Evolutionary conservation across 2,888 invertebrate species (phyloP).

Genomic region (Xylophagus ater): DNA sequence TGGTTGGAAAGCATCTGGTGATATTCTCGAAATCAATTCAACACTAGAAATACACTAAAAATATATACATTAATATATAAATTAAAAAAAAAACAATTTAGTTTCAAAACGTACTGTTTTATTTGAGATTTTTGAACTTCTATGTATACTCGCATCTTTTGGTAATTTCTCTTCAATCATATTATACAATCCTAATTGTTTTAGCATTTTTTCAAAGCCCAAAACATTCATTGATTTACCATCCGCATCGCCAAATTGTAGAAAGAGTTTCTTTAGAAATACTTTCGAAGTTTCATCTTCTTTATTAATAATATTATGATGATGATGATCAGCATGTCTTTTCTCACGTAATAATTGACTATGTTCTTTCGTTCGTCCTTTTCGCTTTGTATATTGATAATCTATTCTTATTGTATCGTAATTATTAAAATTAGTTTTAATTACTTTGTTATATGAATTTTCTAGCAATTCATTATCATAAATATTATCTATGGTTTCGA

Average conservation of each 20-base stretch:
- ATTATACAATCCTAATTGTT: constrained; percentile 46
- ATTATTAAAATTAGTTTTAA: too few relatives aligned
- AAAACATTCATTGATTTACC: constrained; percentile 48
- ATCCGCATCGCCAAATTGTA: constrained; percentile 52
- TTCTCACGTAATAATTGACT: constrained; percentile 21
- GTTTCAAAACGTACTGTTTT: background rate
- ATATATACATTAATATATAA: constrained; percentile 3
- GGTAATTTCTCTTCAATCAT: constrained; percentile 40
- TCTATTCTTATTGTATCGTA: constrained; percentile 24
- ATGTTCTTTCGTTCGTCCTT: constrained; percentile 20
- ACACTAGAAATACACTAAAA: constrained; percentile 44
- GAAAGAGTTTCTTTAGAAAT: constrained; percentile 57
- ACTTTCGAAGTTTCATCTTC: constrained; percentile 40
- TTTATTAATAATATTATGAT: constrained; percentile 22
- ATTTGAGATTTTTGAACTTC: constrained; percentile 2
- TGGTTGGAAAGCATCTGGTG: constrained; percentile 2
- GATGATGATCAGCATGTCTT: constrained; percentile 30
- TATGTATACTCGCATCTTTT: constrained; percentile 20
- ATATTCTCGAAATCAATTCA: constrained; percentile 31
- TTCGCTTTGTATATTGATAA: constrained; percentile 12
- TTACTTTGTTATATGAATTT: constrained; percentile 18
- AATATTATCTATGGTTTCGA: constrained; percentile 10
- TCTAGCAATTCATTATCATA: background rate
- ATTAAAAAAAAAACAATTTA: background rate
- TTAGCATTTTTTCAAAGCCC: constrained; percentile 58